Percentiles rank a stretch among this genome's conserved stretches.
These are phyloP conservation scores for Acanthosepion pharaonis DNA, from an alignment of 2,888 invertebrate species.

Conservation along the genomic window DNA sequence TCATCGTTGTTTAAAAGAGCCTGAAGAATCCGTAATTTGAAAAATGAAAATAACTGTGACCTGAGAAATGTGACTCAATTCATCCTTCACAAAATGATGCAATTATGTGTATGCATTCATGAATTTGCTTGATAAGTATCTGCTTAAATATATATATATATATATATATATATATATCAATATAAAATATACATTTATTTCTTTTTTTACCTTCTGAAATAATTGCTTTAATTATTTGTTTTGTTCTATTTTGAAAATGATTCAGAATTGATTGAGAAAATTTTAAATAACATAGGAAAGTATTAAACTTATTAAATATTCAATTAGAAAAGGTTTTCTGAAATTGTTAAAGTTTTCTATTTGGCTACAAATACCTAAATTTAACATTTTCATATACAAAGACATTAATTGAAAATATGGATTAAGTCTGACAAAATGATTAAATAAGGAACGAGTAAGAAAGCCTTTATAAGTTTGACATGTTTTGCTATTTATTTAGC, in stretches of 20 bases:
- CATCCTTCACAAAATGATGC: not conserved
- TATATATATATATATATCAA: too few species aligned
- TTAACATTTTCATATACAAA: too few species aligned
- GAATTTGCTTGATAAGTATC: not conserved
- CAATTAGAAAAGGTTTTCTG: too few species aligned
- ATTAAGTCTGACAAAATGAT: too few species aligned
- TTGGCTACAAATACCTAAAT: too few species aligned
- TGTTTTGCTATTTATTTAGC: too few species aligned
- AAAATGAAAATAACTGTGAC: not conserved
- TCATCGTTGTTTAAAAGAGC: not conserved
- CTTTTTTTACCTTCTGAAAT: not conserved
- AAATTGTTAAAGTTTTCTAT: too few species aligned
- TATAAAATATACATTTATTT: not conserved
- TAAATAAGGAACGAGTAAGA: too few species aligned
- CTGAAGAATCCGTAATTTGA: not conserved
- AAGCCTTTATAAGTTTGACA: too few species aligned
- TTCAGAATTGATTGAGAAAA: not conserved
- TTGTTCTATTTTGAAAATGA: not conserved
- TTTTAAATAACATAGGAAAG: not conserved
- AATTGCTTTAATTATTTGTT: not conserved
- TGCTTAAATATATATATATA: not conserved
- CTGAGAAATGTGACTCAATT: not conserved
- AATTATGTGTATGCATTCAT: not conserved
- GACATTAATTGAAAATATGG: too few species aligned
- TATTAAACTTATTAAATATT: too few species aligned